These are phyloP conservation scores for Crenichthys baileyi DNA, from an alignment of 2,797 vertebrate species.

Conservation along the genomic window DNA sequence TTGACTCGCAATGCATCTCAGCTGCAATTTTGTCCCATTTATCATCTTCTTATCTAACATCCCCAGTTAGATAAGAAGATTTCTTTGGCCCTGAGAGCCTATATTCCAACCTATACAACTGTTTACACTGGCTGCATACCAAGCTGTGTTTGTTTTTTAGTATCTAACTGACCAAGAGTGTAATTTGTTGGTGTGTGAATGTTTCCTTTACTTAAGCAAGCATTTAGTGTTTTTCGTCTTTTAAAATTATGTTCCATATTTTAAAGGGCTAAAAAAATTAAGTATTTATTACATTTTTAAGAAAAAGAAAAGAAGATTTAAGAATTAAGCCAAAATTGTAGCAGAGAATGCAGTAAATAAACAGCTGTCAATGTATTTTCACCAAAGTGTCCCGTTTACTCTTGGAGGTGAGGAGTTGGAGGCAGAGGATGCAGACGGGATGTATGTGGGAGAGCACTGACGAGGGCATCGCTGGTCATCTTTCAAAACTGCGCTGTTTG, in stretches of 20 bases:
- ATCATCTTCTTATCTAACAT: constrained; percentile 4
- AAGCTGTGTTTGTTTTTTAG: not conserved
- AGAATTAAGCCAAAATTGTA: not conserved
- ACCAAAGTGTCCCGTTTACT: constrained; percentile 59
- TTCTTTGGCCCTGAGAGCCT: not conserved
- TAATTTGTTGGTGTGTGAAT: not conserved
- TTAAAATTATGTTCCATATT: not conserved
- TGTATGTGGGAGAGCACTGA: constrained; percentile 51
- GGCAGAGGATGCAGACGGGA: constrained; percentile 38
- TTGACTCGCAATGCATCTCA: not conserved
- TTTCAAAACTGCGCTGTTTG: constrained; percentile 72
- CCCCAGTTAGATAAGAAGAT: not conserved
- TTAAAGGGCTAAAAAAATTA: not conserved
- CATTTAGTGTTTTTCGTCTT: not conserved
- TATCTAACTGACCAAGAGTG: not conserved
- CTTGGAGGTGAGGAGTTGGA: constrained; percentile 42
- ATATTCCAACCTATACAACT: not conserved
- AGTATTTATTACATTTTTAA: not conserved
- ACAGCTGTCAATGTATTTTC: constrained; percentile 40
- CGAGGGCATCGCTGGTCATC: constrained; percentile 64
- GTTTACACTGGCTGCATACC: not conserved
- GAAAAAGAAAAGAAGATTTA: not conserved
- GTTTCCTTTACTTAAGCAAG: not conserved
- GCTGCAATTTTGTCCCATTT: not conserved
- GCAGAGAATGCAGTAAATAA: not conserved